These are phyloP conservation scores for Phocoena sinus DNA, from an alignment of 2,113 vertebrate genomes.

Conservation along the genomic window DNA sequence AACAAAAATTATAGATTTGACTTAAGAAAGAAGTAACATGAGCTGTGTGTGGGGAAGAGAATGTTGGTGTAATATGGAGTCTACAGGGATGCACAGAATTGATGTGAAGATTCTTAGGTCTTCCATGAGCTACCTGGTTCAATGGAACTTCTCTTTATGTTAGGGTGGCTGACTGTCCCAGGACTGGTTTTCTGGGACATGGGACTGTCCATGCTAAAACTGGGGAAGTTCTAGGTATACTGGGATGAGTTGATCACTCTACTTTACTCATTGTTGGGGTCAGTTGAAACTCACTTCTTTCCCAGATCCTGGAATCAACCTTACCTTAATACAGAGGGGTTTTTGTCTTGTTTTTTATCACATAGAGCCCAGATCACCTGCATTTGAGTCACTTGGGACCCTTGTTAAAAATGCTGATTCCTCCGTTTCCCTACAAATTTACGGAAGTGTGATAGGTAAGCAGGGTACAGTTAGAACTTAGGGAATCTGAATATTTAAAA, in stretches of 20 bases:
- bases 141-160: background rate
- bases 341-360: background rate
- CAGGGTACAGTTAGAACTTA: background rate
- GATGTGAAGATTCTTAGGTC: background rate
- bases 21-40: background rate
- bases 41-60: background rate
- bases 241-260: background rate
- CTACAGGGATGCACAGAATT: background rate
- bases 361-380: background rate
- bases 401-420: background rate
- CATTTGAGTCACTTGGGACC: background rate
- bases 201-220: background rate
- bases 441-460: background rate
- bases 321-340: background rate
- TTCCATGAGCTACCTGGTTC: background rate
- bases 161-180: background rate
- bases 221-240: background rate
- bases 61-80: no score
- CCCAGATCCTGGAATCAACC: background rate
- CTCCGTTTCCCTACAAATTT: background rate
- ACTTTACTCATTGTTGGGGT: background rate
- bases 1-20: background rate
- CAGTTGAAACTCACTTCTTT: background rate
- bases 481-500: background rate
- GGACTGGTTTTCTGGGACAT: background rate